Percentiles rank a stretch among this genome's conserved stretches.
phyloP scores from a whole-genome alignment of 2,888 invertebrate genomes.

The Dasypolia templi region DNA sequence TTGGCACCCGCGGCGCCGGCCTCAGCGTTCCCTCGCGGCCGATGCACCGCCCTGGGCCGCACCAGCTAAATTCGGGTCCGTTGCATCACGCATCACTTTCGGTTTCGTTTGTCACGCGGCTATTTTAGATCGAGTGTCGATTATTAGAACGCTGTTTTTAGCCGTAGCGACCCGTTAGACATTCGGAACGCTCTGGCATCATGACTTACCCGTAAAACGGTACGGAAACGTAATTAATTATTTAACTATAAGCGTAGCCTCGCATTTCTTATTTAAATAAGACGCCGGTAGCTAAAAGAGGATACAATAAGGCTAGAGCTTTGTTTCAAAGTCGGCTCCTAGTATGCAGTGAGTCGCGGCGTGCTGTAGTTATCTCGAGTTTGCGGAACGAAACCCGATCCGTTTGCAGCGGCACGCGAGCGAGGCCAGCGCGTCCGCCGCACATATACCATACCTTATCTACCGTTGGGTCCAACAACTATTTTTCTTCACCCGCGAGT shows the following conservation, averaged over 20 bases:
- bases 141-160: conserved; percentile 89
- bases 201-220: conserved; percentile 80
- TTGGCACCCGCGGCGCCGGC: conserved; percentile 84
- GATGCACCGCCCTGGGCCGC: conserved; percentile 86
- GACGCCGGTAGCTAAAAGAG: conserved; percentile 79
- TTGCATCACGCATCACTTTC: conserved; percentile 90
- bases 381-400: conserved; percentile 90
- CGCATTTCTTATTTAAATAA: conserved; percentile 84
- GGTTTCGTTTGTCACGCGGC: conserved; percentile 89
- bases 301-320: conserved; percentile 81
- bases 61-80: conserved; percentile 88
- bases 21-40: conserved; percentile 83
- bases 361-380: conserved; percentile 85
- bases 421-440: conserved; percentile 80
- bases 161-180: conserved; percentile 77
- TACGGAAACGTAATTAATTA: conserved; percentile 80
- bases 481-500: conserved; percentile 65
- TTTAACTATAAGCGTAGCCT: conserved; percentile 80
- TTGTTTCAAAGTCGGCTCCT: conserved; percentile 81
- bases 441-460: conserved; percentile 61
- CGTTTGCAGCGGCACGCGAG: conserved; percentile 82
- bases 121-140: conserved; percentile 89
- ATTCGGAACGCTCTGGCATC: conserved; percentile 71
- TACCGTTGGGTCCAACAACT: conserved; percentile 58
- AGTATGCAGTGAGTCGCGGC: conserved; percentile 79